Conservation (phyloP, 2,888 invertebrate species). For the Leptopilina syphax region DNA sequence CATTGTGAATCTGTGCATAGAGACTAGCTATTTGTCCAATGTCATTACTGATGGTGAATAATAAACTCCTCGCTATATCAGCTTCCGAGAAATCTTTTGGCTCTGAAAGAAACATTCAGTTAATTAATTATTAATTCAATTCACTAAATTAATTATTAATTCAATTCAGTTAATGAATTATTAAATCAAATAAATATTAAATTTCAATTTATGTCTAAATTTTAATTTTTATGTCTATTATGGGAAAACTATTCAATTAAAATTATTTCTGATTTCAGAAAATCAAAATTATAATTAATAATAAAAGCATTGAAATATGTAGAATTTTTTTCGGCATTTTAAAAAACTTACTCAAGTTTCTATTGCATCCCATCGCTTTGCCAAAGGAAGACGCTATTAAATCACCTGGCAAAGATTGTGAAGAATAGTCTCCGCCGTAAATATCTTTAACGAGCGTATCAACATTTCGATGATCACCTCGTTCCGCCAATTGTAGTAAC, state of each 20-base stretch:
- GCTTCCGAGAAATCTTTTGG: constrained; percentile 77
- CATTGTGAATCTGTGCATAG: constrained; percentile 81
- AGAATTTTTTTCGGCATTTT: neutral
- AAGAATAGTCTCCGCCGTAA: constrained; percentile 81
- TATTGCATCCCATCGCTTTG: constrained; percentile 77
- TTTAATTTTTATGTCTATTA: too few relatives aligned
- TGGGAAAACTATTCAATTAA: too few relatives aligned
- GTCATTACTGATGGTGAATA: constrained; percentile 84
- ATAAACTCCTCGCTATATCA: constrained; percentile 82
- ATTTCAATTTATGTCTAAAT: too few relatives aligned
- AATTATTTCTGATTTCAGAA: too few relatives aligned
- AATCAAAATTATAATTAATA: too few relatives aligned
- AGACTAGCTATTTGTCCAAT: constrained; percentile 85
- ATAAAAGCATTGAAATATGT: too few relatives aligned
- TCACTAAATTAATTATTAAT: too few relatives aligned
- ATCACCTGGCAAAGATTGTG: constrained; percentile 81
- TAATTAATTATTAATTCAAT: neutral
- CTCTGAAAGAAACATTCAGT: constrained; percentile 25
- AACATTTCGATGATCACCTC: constrained; percentile 82
- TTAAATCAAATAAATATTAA: too few relatives aligned
- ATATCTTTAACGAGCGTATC: constrained; percentile 85
- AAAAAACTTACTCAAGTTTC: constrained; percentile 42
- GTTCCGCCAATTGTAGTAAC: constrained; percentile 81
- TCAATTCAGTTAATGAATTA: neutral
- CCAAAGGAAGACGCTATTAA: constrained; percentile 85